Evolutionary conservation across 2,888 invertebrate species (phyloP).

Genomic region (Caenorhabditis sinica): DNA sequence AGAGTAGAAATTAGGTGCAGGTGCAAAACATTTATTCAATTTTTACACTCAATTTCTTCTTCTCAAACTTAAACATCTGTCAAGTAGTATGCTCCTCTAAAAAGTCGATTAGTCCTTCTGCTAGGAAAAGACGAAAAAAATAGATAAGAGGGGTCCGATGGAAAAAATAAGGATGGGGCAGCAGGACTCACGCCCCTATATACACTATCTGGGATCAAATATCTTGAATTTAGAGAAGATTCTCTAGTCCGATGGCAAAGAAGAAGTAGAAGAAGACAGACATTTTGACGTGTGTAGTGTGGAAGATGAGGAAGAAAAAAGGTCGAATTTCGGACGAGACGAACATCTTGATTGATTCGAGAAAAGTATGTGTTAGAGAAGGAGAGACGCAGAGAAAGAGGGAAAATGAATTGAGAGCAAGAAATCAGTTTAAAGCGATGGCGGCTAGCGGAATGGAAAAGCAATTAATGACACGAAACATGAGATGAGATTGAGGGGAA

Average conservation of each 20-base stretch:
- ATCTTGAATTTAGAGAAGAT: constrained; percentile 50
- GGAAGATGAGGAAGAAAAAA: constrained; percentile 6
- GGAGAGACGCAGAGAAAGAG: constrained; percentile 2
- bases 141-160: constrained; percentile 33
- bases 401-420: neutral
- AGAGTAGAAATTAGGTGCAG: constrained; percentile 7
- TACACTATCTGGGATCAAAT: constrained; percentile 59
- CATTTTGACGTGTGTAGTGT: constrained; percentile 53
- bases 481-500: neutral
- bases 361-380: neutral
- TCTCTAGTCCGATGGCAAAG: too few species aligned
- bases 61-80: constrained; percentile 20
- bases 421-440: constrained; percentile 23
- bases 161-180: neutral
- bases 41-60: neutral
- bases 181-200: neutral
- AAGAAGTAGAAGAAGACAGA: too few species aligned
- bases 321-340: constrained; percentile 49
- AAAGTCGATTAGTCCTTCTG: constrained; percentile 36
- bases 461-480: constrained; percentile 23
- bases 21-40: neutral
- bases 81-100: constrained; percentile 29
- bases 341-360: constrained; percentile 52
- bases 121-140: constrained; percentile 16
- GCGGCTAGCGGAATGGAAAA: neutral